phyloP scores from a whole-genome alignment of 2,888 invertebrate species.

The Hermaeophaga mercurialis region DNA sequence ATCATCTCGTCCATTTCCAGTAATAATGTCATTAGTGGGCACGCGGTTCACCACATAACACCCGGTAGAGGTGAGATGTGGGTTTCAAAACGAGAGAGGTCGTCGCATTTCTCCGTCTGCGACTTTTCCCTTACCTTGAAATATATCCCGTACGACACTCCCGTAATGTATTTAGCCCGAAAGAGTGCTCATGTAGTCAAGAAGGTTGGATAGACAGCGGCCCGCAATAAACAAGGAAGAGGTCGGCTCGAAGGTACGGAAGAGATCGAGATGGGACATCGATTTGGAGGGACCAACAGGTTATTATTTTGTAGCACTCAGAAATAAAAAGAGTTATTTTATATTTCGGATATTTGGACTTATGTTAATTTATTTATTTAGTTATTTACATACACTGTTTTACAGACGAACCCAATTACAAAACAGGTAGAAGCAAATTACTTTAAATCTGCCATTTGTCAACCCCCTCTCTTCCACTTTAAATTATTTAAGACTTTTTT shows the following conservation, averaged over 20 bases:
- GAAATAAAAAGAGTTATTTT: no score
- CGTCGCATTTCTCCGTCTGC: slow-evolving; percentile 27
- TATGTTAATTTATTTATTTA: no score
- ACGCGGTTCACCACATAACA: slow-evolving; percentile 8
- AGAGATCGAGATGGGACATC: neutral
- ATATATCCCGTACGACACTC: slow-evolving; percentile 36
- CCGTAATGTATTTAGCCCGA: slow-evolving; percentile 41
- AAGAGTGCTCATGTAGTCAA: slow-evolving; percentile 36
- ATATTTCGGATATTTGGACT: no score
- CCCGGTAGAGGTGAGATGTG: slow-evolving; percentile 2
- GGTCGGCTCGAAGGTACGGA: slow-evolving; percentile 19
- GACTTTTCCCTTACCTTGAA: slow-evolving; percentile 32
- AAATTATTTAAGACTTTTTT: no score
- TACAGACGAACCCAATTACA: no score
- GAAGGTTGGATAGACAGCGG: slow-evolving; percentile 41
- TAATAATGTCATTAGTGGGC: slow-evolving; percentile 19
- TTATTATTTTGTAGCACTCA: no score
- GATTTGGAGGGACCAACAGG: no score
- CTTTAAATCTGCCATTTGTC: no score
- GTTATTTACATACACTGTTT: no score
- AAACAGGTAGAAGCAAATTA: no score
- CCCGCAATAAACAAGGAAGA: slow-evolving; percentile 45
- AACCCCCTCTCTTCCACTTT: no score
- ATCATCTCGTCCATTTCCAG: slow-evolving; percentile 8
- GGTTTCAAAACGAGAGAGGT: slow-evolving; percentile 1